Conservation (phyloP, 2,113 vertebrate species). For the Neolamprologus longior region DNA sequence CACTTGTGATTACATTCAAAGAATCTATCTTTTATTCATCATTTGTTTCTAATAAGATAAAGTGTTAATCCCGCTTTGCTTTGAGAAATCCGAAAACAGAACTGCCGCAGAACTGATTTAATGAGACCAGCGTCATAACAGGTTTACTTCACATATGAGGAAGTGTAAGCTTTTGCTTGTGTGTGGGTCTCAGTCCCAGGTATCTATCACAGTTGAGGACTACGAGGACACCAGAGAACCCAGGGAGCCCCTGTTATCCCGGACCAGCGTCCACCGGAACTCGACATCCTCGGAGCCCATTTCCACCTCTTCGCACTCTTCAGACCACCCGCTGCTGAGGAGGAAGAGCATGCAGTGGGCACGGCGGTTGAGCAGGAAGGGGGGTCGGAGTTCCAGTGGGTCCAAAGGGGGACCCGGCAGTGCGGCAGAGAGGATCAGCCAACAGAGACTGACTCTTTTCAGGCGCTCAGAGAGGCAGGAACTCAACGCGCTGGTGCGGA, state of each 20-base stretch:
- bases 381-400: conserved; percentile 61
- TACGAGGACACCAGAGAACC: conserved; percentile 78
- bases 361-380: conserved; percentile 74
- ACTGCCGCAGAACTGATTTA: not conserved
- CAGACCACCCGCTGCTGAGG: conserved; percentile 75
- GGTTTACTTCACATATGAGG: not conserved
- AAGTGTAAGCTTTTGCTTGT: not conserved
- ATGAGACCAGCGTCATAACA: not conserved
- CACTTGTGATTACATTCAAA: not conserved
- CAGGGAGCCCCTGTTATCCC: conserved; percentile 70
- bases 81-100: not conserved
- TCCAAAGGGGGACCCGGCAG: conserved; percentile 68
- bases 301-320: conserved; percentile 69
- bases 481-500: conserved; percentile 74
- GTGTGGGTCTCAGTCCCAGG: conserved; percentile 68
- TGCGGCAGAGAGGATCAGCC: conserved; percentile 74
- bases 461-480: conserved; percentile 78
- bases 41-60: not conserved
- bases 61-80: not conserved
- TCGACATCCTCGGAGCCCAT: conserved; percentile 74
- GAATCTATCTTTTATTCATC: not conserved
- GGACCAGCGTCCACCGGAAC: conserved; percentile 68
- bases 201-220: conserved; percentile 78
- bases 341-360: conserved; percentile 84
- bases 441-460: conserved; percentile 76